A percentile compares a stretch with the other conserved stretches of the same genome.
Evolutionary conservation across 2,113 vertebrate genomes (phyloP).

Genomic region (Pterocles gutturalis): DNA sequence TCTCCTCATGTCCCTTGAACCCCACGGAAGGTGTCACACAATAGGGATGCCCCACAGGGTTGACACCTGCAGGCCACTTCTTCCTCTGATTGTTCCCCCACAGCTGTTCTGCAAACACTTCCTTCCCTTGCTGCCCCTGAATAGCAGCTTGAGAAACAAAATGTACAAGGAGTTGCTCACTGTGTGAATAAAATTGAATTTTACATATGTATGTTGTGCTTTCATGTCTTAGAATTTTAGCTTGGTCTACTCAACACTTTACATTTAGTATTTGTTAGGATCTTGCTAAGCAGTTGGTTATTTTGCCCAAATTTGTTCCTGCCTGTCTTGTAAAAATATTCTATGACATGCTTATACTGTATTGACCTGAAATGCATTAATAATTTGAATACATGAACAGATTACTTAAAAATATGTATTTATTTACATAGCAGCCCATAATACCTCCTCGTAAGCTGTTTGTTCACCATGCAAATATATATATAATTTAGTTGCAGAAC

Average conservation of each 20-base stretch:
- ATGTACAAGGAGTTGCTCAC: neutral
- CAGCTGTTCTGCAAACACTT: constrained; percentile 39
- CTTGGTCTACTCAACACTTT: neutral
- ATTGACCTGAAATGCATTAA: neutral
- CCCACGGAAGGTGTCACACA: neutral
- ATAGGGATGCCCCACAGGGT: neutral
- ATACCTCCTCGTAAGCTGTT: neutral
- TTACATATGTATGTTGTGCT: neutral
- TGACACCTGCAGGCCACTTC: neutral
- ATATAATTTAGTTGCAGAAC: neutral
- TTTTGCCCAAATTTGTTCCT: neutral
- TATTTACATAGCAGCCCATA: neutral
- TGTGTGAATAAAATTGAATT: neutral
- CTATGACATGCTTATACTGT: neutral
- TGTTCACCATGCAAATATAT: neutral
- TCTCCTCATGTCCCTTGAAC: neutral
- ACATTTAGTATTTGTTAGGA: neutral
- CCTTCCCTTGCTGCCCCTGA: constrained; percentile 25
- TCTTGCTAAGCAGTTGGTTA: neutral
- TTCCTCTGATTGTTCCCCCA: constrained; percentile 54
- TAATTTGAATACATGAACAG: neutral
- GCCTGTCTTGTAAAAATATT: neutral
- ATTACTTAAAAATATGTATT: neutral
- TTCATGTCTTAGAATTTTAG: neutral
- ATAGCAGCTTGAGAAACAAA: neutral